A percentile compares a stretch with the other conserved stretches of the same genome.
phyloP scores from a whole-genome alignment of 2,888 invertebrate species.

The Falcaria lacertinaria region DNA sequence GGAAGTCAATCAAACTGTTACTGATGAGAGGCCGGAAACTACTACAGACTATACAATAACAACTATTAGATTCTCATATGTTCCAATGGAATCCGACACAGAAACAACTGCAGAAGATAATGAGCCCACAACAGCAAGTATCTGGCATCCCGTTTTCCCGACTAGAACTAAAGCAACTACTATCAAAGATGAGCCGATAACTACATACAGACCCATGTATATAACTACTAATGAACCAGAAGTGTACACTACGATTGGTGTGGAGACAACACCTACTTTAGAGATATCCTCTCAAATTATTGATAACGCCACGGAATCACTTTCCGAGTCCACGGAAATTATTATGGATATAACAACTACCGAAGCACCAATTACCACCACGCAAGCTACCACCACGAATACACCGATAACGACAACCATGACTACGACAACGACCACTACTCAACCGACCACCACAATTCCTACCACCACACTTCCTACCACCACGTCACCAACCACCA shows the following conservation, averaged over 20 bases:
- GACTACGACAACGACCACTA: no score
- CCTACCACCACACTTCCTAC: slow-evolving; percentile 17
- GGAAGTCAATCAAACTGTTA: slow-evolving; percentile 40
- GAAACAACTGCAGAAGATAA: slow-evolving; percentile 17
- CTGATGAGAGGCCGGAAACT: slow-evolving; percentile 30
- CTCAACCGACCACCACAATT: slow-evolving; percentile 13
- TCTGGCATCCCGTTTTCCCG: slow-evolving; percentile 54
- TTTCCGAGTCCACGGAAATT: slow-evolving; percentile 25
- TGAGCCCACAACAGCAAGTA: slow-evolving; percentile 30
- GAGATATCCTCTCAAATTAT: slow-evolving; percentile 57
- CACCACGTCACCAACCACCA: slow-evolving; percentile 4
- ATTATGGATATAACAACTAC: slow-evolving; percentile 15
- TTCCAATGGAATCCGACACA: slow-evolving; percentile 46
- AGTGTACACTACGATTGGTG: slow-evolving; percentile 45
- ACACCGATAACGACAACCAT: slow-evolving; percentile 5
- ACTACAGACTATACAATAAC: slow-evolving; percentile 65
- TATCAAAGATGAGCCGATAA: slow-evolving; percentile 46
- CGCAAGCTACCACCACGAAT: slow-evolving; percentile 14
- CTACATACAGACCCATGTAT: slow-evolving; percentile 68
- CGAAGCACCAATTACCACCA: slow-evolving; percentile 16
- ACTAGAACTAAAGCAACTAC: slow-evolving; percentile 49
- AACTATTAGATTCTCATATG: slow-evolving; percentile 67
- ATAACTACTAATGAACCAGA: slow-evolving; percentile 46
- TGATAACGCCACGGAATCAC: slow-evolving; percentile 32
- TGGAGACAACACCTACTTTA: slow-evolving; percentile 46